Base-by-base conservation (phyloP, 2,797 vertebrate species). In the Megalops cyprinoides region DNA sequence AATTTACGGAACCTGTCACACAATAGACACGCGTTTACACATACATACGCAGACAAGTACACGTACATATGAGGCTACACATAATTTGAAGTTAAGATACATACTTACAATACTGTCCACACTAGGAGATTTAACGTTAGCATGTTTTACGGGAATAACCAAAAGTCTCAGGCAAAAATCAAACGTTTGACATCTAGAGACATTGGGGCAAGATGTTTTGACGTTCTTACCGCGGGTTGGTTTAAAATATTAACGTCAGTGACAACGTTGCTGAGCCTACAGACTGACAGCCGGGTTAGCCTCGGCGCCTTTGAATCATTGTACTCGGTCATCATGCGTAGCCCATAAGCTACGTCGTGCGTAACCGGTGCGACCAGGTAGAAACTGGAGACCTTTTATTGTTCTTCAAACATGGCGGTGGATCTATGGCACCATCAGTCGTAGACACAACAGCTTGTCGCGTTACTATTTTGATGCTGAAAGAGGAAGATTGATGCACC, bases 341-440 rank as follows among this genome's bases (percentile, higher is more conserved):
- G 60, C 60, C 10, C 10, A 10, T 28, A 12, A 10, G 31, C 10
- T 65, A 15, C 28, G 25, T 37, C 42, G 18, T 42, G 65, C 37
- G 65, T 4, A 44, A 69, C 65, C 37, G 39, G 51, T 53, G 9
- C 23, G 4, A 6, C 10, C 71, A 48, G 44, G 44, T 74, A 18
- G 71, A 49, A 74, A 74, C 71, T 39, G 71, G 71, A 14, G 42
- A 74, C 23, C 20, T 71, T 42, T 42, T 42, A 1, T 67, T 67
- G 3, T 31, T 12, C 7, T 42, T 31, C 46, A 74, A 74, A 74
- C 23, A 74, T 74, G 71, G 71, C 71, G 71, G 71, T n/a, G 71
- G n/a, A 28, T 28, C 71, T n/a, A n/a, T 28, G 28, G 71, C 31
- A 31, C 46, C 8, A 74, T 14, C n/a, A n/a, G 18, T 15, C 1